A percentile compares a stretch with the other conserved stretches of the same genome.
Evolutionary conservation across 92 coral and sea anemone species (phyloP).

Genomic region (Porites cylindrica): DNA sequence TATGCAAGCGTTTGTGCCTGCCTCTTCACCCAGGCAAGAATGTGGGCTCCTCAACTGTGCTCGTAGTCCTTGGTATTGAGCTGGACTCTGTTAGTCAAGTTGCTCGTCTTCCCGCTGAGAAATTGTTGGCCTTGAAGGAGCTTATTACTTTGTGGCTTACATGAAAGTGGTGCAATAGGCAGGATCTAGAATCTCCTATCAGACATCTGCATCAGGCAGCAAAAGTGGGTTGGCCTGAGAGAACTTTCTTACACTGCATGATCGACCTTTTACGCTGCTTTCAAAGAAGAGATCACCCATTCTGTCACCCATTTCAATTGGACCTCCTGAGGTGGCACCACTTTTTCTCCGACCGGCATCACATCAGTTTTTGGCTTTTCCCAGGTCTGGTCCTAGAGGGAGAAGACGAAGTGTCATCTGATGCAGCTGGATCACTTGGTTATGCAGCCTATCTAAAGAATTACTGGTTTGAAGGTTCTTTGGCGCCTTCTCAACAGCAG

Average conservation of each 20-base stretch:
- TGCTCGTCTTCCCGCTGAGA: slow-evolving; percentile 37
- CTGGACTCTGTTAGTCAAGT: not conserved
- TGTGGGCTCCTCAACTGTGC: not conserved
- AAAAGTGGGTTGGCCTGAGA: slow-evolving; percentile 57
- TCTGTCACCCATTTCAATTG: slow-evolving; percentile 20
- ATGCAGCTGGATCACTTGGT: not conserved
- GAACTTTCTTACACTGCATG: slow-evolving; percentile 55
- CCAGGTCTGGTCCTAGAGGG: not conserved
- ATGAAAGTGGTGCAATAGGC: slow-evolving; percentile 3
- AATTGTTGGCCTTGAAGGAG: slow-evolving; percentile 1
- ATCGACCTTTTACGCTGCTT: slow-evolving; percentile 41
- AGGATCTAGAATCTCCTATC: slow-evolving; percentile 46
- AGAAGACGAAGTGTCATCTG: not conserved
- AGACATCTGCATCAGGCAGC: slow-evolving; percentile 62
- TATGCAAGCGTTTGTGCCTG: not conserved
- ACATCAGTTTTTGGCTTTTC: not conserved
- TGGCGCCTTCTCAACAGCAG: not conserved
- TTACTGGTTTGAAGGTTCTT: not conserved
- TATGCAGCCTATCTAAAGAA: not conserved
- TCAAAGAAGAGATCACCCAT: slow-evolving; percentile 31
- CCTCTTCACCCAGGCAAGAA: not conserved
- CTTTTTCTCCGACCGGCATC: not conserved
- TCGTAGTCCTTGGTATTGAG: no score
- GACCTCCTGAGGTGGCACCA: slow-evolving; percentile 30
- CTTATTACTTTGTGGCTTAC: slow-evolving; percentile 10